A percentile compares a stretch with the other conserved stretches of the same genome.
Evolutionary conservation across 2,797 vertebrate species (phyloP).

Genomic region (Merluccius polli): DNA sequence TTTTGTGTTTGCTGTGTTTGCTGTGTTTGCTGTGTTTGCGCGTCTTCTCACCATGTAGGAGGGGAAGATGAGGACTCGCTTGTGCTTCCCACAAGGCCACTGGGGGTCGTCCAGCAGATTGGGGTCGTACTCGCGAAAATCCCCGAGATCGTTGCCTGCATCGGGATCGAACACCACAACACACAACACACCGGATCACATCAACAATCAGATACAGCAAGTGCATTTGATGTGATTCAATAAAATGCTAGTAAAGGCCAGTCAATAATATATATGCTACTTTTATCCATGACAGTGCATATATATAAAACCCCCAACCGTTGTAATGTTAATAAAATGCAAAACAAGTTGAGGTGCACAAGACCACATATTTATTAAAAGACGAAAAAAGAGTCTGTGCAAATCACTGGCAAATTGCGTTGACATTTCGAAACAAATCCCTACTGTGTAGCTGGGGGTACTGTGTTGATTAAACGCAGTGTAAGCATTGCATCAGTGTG

Average conservation of each 20-base stretch:
- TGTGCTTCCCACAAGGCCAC: conserved; percentile 99
- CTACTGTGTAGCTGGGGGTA: not conserved
- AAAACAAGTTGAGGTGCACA: not conserved
- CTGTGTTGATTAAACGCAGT: not conserved
- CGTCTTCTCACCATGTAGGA: conserved; percentile 94
- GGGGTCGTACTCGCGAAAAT: conserved; percentile 91
- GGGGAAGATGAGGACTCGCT: conserved; percentile 96
- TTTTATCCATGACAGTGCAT: not conserved
- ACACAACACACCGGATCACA: not conserved
- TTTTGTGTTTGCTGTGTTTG: not conserved
- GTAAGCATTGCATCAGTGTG: not conserved
- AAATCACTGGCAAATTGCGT: not conserved
- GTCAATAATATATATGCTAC: not conserved
- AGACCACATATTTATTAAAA: not conserved
- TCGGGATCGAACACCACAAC: not conserved
- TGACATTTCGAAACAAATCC: not conserved
- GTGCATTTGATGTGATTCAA: not conserved
- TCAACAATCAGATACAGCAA: not conserved
- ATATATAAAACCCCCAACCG: not conserved
- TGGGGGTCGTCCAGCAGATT: conserved; percentile 98
- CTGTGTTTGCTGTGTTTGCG: not conserved
- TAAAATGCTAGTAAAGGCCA: not conserved
- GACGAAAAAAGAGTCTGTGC: not conserved
- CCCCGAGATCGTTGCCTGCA: conserved; percentile 88
- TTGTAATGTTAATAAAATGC: not conserved